These are phyloP conservation scores for Orchesellides sinensis DNA, from an alignment of 2,888 invertebrate genomes.

Conservation along the genomic window DNA sequence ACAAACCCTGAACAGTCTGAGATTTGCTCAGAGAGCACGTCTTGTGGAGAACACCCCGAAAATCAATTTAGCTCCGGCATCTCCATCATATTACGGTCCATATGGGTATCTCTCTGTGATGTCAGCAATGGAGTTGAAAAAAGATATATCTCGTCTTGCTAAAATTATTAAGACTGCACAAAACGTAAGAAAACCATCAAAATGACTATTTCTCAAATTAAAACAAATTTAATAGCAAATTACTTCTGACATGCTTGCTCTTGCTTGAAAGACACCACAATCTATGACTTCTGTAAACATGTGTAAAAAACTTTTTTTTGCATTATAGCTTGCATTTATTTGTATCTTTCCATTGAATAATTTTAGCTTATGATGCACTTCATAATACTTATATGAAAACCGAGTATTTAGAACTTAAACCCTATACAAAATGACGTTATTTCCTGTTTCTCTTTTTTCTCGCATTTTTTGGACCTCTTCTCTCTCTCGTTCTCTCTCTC, in stretches of 20 bases:
- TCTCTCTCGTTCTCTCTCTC: slow-evolving; percentile 7
- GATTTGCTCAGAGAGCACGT: slow-evolving; percentile 87
- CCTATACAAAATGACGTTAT: no score
- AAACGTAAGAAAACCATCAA: slow-evolving; percentile 68
- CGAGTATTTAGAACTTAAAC: not conserved
- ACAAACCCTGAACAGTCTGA: slow-evolving; percentile 88
- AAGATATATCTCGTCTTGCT: slow-evolving; percentile 73
- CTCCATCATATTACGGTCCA: slow-evolving; percentile 42
- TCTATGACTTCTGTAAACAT: no score
- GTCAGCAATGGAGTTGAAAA: slow-evolving; percentile 72
- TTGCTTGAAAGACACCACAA: no score
- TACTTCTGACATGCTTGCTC: not conserved
- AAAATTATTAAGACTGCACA: slow-evolving; percentile 73
- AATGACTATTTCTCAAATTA: no score
- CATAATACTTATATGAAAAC: not conserved
- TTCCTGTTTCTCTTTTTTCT: slow-evolving; percentile 12
- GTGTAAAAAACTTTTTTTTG: no score
- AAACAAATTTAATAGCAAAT: no score
- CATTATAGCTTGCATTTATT: no score
- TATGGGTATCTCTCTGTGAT: slow-evolving; percentile 62
- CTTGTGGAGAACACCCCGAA: slow-evolving; percentile 83
- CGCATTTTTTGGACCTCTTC: slow-evolving; percentile 1
- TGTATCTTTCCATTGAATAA: no score
- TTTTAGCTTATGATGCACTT: not conserved
- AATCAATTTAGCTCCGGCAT: slow-evolving; percentile 77